These are phyloP conservation scores for Tribolium castaneum DNA, from an alignment of 1,140 invertebrate genomes.

Conservation along the genomic window DNA sequence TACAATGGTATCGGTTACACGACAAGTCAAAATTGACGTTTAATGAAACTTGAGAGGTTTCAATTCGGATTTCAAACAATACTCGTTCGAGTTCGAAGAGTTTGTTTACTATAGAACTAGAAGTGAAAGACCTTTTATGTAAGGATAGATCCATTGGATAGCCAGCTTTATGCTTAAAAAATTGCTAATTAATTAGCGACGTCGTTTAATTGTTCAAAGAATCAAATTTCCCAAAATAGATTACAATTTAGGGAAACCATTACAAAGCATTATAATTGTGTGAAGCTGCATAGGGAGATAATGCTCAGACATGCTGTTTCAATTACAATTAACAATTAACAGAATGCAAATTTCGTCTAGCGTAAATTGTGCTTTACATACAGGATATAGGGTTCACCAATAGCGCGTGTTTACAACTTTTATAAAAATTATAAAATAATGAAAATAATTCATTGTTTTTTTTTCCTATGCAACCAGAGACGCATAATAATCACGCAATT, in stretches of 20 bases:
- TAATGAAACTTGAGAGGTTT: constrained; percentile 15
- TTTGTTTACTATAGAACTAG: constrained; percentile 7
- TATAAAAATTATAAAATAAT: too few relatives aligned
- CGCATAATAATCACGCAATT: too few relatives aligned
- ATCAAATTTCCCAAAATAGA: not conserved
- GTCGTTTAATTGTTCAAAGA: not conserved
- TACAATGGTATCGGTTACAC: not conserved
- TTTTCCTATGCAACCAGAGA: too few relatives aligned
- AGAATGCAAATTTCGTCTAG: not conserved
- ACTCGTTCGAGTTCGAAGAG: not conserved
- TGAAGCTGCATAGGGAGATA: not conserved
- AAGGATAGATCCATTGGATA: not conserved
- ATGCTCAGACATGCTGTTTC: not conserved
- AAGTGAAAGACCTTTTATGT: not conserved
- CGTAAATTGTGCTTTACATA: not conserved
- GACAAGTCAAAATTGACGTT: constrained; percentile 21
- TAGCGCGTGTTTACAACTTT: too few relatives aligned
- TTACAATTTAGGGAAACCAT: not conserved
- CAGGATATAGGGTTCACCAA: too few relatives aligned
- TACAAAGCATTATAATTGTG: not conserved
- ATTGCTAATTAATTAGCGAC: not conserved
- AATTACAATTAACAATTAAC: not conserved
- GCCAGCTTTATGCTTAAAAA: not conserved
- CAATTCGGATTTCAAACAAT: constrained; percentile 14
- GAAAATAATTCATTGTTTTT: too few relatives aligned